phyloP scores from a whole-genome alignment of 2,797 vertebrate species.

The Semotilus atromaculatus region DNA sequence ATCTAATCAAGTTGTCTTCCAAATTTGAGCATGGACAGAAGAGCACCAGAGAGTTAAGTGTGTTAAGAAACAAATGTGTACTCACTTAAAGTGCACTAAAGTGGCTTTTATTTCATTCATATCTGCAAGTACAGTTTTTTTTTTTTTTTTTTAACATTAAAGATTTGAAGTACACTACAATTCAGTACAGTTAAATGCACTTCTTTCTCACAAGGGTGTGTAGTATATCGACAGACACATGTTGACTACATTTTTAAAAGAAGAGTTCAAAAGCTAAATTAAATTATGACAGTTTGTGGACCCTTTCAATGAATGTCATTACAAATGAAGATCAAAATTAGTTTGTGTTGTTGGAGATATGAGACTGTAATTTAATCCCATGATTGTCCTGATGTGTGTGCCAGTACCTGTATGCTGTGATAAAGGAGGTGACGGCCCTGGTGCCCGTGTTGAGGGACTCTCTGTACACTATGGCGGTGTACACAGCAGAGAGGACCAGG shows the following conservation, averaged over 20 bases:
- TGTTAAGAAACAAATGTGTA: background rate
- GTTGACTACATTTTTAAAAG: background rate
- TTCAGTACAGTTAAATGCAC: background rate
- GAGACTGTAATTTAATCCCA: background rate
- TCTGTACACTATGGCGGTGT: constrained; percentile 90
- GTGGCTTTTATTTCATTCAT: background rate
- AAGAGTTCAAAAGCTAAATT: background rate
- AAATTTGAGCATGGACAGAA: too few species aligned
- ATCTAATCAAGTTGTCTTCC: too few species aligned
- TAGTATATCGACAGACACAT: background rate
- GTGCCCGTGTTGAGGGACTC: constrained; percentile 89
- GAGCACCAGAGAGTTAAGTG: background rate
- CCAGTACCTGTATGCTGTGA: constrained; percentile 90
- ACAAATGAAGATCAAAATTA: background rate
- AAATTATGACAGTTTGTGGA: background rate
- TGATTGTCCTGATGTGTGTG: constrained; percentile 3
- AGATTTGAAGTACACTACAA: background rate
- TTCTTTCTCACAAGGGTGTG: background rate
- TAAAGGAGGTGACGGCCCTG: constrained; percentile 91
- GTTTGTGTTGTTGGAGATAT: background rate
- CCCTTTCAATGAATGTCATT: background rate
- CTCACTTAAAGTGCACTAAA: too few species aligned
- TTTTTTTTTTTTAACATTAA: background rate
- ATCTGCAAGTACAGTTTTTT: background rate
- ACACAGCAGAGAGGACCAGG: constrained; percentile 88